Evolutionary conservation across 1,140 invertebrate species (phyloP).

Genomic region (Pogonognathellus flavescens): DNA sequence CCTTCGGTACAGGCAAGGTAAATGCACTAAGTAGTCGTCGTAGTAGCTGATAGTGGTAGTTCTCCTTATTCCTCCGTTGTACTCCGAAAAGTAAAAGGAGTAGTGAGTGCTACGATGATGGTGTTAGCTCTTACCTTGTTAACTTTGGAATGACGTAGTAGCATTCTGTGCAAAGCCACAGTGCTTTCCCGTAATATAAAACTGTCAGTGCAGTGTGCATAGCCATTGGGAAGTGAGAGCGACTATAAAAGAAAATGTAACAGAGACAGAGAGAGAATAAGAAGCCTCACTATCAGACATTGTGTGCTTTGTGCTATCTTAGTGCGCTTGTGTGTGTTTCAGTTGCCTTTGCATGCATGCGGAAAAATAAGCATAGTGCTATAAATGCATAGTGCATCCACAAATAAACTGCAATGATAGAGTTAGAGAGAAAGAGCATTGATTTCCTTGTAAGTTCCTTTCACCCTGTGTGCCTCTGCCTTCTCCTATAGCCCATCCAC

Average conservation of each 20-base stretch:
- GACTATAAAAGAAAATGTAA: background rate
- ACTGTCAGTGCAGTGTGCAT: background rate
- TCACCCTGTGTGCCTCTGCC: background rate
- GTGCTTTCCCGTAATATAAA: too few species aligned
- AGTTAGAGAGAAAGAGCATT: slow-evolving; percentile 11
- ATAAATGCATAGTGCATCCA: slow-evolving; percentile 34
- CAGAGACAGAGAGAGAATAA: background rate
- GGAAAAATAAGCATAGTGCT: slow-evolving; percentile 36
- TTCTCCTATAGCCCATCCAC: background rate
- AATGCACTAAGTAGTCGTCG: too few species aligned
- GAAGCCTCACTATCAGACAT: slow-evolving; percentile 7
- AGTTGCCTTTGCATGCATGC: slow-evolving; percentile 28
- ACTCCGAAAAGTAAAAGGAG: too few species aligned
- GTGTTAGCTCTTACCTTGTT: background rate
- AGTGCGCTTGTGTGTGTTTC: slow-evolving; percentile 35
- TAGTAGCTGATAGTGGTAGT: too few species aligned
- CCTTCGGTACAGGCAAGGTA: too few species aligned
- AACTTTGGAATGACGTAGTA: background rate
- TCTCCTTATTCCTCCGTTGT: too few species aligned
- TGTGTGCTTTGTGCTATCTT: slow-evolving; percentile 3
- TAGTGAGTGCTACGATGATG: background rate
- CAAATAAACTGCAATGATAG: slow-evolving; percentile 36
- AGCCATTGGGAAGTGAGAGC: background rate
- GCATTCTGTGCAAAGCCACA: background rate
- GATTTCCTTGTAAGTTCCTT: slow-evolving; percentile 7